A percentile compares a stretch with the other conserved stretches of the same genome.
These are phyloP conservation scores for Lochmaea crataegi DNA, from an alignment of 2,888 invertebrate species.

Conservation along the genomic window DNA sequence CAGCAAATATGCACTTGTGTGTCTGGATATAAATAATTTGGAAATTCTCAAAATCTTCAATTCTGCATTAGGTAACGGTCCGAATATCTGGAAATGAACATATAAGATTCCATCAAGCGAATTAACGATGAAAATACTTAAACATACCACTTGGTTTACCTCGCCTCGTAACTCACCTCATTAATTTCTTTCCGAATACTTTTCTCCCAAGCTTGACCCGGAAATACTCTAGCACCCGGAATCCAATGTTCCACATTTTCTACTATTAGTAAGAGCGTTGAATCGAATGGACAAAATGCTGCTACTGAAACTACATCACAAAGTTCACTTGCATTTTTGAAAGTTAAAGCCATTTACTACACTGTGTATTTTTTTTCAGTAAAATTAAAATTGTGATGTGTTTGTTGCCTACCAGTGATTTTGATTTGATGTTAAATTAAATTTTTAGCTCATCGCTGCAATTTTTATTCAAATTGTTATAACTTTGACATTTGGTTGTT, in stretches of 20 bases:
- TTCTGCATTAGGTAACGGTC: slow-evolving; percentile 26
- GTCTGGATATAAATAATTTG: slow-evolving; percentile 56
- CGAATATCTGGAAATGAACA: slow-evolving; percentile 52
- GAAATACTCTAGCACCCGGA: slow-evolving; percentile 53
- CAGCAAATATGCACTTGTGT: slow-evolving; percentile 44
- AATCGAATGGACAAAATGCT: slow-evolving; percentile 54
- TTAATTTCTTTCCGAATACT: slow-evolving; percentile 53
- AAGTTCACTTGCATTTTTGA: slow-evolving; percentile 40
- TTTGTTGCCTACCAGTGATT: neutral
- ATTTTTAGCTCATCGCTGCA: no score
- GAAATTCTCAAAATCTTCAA: slow-evolving; percentile 52
- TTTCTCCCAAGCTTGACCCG: slow-evolving; percentile 51
- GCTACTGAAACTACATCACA: slow-evolving; percentile 55
- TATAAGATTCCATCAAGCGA: no score
- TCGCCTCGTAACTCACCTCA: slow-evolving; percentile 50
- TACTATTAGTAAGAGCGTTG: slow-evolving; percentile 54
- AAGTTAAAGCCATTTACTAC: slow-evolving; percentile 30
- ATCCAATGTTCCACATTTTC: slow-evolving; percentile 59
- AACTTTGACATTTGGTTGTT: no score
- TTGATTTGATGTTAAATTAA: neutral
- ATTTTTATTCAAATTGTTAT: no score
- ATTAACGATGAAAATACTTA: no score
- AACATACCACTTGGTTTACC: no score
- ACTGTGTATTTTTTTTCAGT: no score
- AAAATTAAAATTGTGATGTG: no score